These are phyloP conservation scores for Podocnemis expansa DNA, from an alignment of 2,113 vertebrate species.

Conservation along the genomic window DNA sequence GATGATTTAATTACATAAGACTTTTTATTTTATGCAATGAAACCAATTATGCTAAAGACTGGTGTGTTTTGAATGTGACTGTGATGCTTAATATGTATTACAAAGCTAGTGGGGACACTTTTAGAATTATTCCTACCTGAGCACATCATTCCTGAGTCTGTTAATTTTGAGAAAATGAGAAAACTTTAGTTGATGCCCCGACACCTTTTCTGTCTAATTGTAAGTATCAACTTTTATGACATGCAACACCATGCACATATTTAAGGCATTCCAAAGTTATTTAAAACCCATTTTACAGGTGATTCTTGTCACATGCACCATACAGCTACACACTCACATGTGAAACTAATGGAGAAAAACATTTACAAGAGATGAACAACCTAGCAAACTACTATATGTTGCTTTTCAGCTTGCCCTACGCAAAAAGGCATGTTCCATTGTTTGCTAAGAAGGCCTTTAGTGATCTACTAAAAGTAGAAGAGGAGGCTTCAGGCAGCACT, in stretches of 20 bases:
- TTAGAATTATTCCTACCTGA: background rate
- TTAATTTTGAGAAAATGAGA: background rate
- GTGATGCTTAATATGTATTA: background rate
- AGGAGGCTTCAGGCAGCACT: background rate
- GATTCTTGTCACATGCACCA: background rate
- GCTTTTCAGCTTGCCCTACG: background rate
- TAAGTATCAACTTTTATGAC: background rate
- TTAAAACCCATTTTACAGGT: background rate
- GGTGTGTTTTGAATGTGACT: background rate
- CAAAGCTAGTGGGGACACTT: background rate
- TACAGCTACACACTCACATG: background rate
- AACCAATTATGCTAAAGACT: background rate
- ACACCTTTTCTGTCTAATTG: rapidly evolving
- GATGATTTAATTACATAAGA: background rate
- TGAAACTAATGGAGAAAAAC: background rate
- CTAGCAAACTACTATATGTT: background rate
- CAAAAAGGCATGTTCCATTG: background rate
- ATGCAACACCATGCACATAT: background rate
- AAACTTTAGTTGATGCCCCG: background rate
- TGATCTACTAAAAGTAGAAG: background rate
- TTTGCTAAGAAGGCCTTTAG: background rate
- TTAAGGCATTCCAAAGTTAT: background rate
- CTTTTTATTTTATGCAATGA: background rate
- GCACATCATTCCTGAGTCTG: background rate
- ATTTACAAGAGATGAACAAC: background rate